Evolutionary conservation across 2,797 vertebrate genomes (phyloP).

Genomic region (Mormyrops boulengeri): DNA sequence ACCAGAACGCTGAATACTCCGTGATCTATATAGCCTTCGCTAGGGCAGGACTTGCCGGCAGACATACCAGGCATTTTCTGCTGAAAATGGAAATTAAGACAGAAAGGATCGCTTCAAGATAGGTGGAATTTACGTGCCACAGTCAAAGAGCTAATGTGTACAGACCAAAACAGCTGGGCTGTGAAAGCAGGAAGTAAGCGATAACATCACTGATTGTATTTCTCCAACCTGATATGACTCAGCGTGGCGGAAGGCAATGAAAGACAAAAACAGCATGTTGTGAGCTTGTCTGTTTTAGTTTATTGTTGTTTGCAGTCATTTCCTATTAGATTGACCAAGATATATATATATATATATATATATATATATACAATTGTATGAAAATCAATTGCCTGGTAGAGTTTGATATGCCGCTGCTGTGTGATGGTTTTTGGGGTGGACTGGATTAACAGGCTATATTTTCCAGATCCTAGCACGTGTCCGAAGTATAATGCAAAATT

Average conservation of each 20-base stretch:
- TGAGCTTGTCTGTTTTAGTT: not conserved
- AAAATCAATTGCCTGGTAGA: not conserved
- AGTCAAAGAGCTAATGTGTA: not conserved
- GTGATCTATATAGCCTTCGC: not conserved
- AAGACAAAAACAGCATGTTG: not conserved
- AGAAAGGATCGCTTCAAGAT: not conserved
- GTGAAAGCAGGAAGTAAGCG: not conserved
- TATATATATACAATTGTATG: not conserved
- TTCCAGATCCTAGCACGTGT: not conserved
- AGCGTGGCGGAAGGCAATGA: not conserved
- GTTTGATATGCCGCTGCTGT: not conserved
- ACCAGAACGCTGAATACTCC: not conserved
- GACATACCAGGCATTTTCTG: not conserved
- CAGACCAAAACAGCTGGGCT: not conserved
- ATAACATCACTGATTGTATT: slow-evolving; percentile 15
- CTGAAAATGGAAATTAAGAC: not conserved
- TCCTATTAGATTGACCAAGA: not conserved
- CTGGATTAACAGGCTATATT: not conserved
- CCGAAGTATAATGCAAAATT: not conserved
- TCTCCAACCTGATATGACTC: not conserved
- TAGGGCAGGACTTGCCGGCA: not conserved
- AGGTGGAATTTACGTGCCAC: not conserved
- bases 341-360: not conserved
- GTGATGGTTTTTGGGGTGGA: not conserved
- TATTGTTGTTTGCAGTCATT: not conserved